Evolutionary conservation across 2,797 vertebrate species (phyloP), one percentile per base, ranked within the genome.

Genomic region (Melanotaenia maccullochi): DNA sequence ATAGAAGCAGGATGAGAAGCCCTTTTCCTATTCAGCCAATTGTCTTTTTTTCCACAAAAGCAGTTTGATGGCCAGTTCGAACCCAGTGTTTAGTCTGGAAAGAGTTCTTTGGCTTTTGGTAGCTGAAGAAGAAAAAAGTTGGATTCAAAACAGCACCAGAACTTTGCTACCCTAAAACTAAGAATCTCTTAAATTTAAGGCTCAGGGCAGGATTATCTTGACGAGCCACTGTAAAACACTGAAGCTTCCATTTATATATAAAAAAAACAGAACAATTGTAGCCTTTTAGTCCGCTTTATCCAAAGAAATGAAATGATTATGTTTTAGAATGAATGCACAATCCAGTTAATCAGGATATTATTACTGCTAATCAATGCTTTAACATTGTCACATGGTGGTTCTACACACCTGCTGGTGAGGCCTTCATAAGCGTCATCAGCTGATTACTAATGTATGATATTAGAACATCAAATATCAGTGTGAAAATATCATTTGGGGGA

Each of bases 1-100:
- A 78, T 33, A 70, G 65, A 52, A 60, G 55, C 36, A 71, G 58
- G 55, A 47, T 52, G 60, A 69, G 55, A 73, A 76, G 24, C 22
- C 32, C 49, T 65, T 71, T 76, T 82, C 71, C 61, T 67, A 12
- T 61, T 65, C 22, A 40, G 12, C 14, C n/a, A 36, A 42, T n/a
- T 62, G 69, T 52, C 38, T 40, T 40, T 51, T 61, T 20, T 49
- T 42, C 35, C 20, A 54, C 49, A 70, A 70, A 61, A 61, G 49
- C 59, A 24, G 49, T 62, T 61, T 30, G 51, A 62, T 60, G 49
- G 52, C 36, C 59, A 54, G 68, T 42, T 40, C 11, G 33, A 36
- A 24, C 8, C 47, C 49, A 40, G 47, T 14, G 36, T 28, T 18
- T 22, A 40, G 67, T 52, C 59, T 54, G 24, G 30, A 70, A 42